Percentiles rank a stretch among this genome's conserved stretches.
These are phyloP conservation scores for Kryptolebias ocellatus DNA, from an alignment of 2,797 vertebrate genomes.

Conservation along the genomic window DNA sequence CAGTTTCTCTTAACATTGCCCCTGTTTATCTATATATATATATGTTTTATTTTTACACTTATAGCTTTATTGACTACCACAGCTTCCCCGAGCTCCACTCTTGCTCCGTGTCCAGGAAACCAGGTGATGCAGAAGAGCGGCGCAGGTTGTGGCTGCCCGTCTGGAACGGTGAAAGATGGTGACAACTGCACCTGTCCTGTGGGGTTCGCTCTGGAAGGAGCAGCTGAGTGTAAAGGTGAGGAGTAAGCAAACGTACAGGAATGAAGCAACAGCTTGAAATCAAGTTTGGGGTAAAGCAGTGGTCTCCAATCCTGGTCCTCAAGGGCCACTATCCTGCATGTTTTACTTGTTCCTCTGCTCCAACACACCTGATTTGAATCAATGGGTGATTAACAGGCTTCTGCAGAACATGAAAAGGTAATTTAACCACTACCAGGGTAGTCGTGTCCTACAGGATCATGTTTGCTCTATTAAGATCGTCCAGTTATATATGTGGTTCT, in stretches of 20 bases:
- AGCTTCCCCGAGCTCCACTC: conserved; percentile 20
- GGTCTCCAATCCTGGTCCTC: no score
- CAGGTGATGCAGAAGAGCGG: conserved; percentile 53
- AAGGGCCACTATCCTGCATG: no score
- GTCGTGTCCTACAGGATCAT: no score
- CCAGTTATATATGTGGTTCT: no score
- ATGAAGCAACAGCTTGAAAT: background rate
- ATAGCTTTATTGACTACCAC: conserved; percentile 26
- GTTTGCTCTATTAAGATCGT: no score
- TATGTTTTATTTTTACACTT: background rate
- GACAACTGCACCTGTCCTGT: conserved; percentile 71
- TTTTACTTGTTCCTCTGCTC: no score
- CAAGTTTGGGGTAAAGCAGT: background rate
- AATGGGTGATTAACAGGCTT: no score
- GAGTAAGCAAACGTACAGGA: background rate
- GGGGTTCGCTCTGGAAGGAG: conserved; percentile 65
- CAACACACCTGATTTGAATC: no score
- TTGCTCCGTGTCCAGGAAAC: conserved; percentile 61
- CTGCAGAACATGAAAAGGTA: no score
- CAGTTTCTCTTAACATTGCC: background rate
- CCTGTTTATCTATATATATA: background rate
- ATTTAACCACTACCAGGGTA: no score
- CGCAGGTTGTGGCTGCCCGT: conserved; percentile 61
- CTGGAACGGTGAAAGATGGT: conserved; percentile 48
- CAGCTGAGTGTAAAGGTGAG: conserved; percentile 73